Percentiles rank a stretch among this genome's conserved stretches.
phyloP scores from a whole-genome alignment of 2,113 vertebrate species.

The Eurystomus gularis region DNA sequence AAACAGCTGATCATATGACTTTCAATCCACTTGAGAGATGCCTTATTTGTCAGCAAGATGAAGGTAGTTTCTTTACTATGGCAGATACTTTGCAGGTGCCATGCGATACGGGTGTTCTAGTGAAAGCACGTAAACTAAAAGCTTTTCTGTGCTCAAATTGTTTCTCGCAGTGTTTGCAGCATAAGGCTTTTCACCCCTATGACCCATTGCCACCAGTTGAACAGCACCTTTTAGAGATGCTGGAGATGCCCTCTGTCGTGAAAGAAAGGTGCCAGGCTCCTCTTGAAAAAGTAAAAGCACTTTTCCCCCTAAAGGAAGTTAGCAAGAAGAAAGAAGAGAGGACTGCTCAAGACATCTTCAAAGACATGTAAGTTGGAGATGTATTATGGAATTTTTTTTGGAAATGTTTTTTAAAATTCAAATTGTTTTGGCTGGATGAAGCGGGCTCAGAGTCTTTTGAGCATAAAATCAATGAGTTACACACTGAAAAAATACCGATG shows the following conservation, averaged over 20 bases:
- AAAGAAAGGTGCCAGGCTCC: constrained; percentile 75
- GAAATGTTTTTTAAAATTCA: background rate
- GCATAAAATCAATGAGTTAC: background rate
- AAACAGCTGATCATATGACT: background rate
- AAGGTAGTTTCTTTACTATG: background rate
- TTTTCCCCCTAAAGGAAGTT: constrained; percentile 87
- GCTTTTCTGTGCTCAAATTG: background rate
- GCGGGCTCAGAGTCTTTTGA: background rate
- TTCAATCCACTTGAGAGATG: background rate
- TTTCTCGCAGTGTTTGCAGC: constrained; percentile 87
- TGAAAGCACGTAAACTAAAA: background rate
- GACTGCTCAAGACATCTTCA: constrained; percentile 90
- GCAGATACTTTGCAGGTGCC: background rate
- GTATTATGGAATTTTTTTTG: background rate
- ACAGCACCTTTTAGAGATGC: constrained; percentile 79
- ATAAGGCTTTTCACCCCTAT: constrained; percentile 83
- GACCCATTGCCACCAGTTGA: constrained; percentile 84
- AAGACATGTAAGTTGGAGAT: constrained; percentile 79
- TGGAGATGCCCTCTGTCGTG: constrained; percentile 81
- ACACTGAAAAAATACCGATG: background rate
- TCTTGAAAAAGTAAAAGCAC: constrained; percentile 83
- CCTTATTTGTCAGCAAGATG: background rate
- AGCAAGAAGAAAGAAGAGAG: constrained; percentile 86
- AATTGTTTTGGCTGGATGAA: background rate
- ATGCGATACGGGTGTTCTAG: background rate